phyloP scores from a whole-genome alignment of 2,888 invertebrate genomes.

The Drosophila falleni region DNA sequence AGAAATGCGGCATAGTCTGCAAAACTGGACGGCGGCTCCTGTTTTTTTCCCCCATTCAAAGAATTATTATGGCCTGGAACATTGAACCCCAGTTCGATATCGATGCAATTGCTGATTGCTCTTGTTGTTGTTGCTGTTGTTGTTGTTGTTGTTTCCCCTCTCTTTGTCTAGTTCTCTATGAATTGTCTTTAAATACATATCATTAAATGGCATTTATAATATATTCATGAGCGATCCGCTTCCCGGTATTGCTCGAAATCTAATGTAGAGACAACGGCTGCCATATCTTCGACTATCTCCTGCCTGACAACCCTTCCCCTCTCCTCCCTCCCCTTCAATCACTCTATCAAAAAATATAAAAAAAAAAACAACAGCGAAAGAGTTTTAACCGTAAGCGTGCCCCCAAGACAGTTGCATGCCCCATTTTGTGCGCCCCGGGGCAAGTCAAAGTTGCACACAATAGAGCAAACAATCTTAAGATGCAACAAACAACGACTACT shows the following conservation, averaged over 20 bases:
- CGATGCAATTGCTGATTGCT: conserved; percentile 79
- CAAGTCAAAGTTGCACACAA: conserved; percentile 42
- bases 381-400: conserved; percentile 74
- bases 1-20: conserved; percentile 41
- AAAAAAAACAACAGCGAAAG: conserved; percentile 40
- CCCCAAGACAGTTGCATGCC: conserved; percentile 74
- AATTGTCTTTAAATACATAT: conserved; percentile 79
- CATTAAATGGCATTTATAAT: conserved; percentile 78
- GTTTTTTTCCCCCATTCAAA: conserved; percentile 46
- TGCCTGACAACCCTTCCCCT: conserved; percentile 10
- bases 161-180: conserved; percentile 41
- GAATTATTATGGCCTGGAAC: conserved; percentile 77
- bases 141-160: conserved; percentile 45
- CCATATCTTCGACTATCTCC: conserved; percentile 55
- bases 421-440: conserved; percentile 69
- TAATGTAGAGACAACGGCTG: conserved; percentile 58
- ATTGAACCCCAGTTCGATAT: conserved; percentile 76
- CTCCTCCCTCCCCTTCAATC: neutral
- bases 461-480: neutral
- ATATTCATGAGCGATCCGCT: conserved; percentile 76
- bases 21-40: conserved; percentile 21
- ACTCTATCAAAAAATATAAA: neutral
- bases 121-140: conserved; percentile 50
- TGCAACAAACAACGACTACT: neutral
- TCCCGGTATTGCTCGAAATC: conserved; percentile 76